Evolutionary conservation across 2,113 vertebrate species (phyloP), one percentile per base, ranked within the genome.

Genomic region (Hippopotamus amphibius): DNA sequence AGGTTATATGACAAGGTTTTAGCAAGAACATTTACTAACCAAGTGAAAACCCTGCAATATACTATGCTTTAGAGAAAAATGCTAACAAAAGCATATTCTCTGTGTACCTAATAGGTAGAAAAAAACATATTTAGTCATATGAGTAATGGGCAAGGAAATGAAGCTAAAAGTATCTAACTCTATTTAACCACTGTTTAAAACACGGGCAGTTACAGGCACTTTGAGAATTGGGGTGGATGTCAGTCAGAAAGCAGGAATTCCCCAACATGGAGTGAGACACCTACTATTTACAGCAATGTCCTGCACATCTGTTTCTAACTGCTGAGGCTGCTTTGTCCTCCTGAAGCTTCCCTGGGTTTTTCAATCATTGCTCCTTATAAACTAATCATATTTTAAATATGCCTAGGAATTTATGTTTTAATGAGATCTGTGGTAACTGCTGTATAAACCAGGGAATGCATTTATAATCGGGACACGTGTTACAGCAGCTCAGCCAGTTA

Each of bases 11-110:
- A 94, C 3, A 22, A 61, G 65, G 84, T 72, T 90, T 91, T 88
- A 79, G 30, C 48, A 83, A 68, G 76, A 93, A 97, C 90, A 94
- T 53, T 71, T 41, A 96, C 17, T 92, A 97, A 46, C 4, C 65
- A 96, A 98, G 93, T 46, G 24, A n/a, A 90, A 97, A 59, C 53
- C 93, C 83, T 48, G 19, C 3, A 43, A 26, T 50, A 21, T 46
- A 55, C 30, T 57, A 66, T 6, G 37, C 77, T 82, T 95, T 80
- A 91, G 26, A 81, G 71, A 94, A 79, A 76, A 97, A 85, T 30
- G 76, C 43, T 61, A 96, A 93, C 17, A 71, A 66, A 93, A 96
- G 89, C 96, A 93, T 79, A 93, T 86, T 96, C 63, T 95, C 81
- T 69, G 16, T n/a, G 94, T 86, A 24, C 50, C 86, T 82, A 69